Evolutionary conservation across 2,797 vertebrate genomes (phyloP).

Genomic region (Megaceryle alcyon): DNA sequence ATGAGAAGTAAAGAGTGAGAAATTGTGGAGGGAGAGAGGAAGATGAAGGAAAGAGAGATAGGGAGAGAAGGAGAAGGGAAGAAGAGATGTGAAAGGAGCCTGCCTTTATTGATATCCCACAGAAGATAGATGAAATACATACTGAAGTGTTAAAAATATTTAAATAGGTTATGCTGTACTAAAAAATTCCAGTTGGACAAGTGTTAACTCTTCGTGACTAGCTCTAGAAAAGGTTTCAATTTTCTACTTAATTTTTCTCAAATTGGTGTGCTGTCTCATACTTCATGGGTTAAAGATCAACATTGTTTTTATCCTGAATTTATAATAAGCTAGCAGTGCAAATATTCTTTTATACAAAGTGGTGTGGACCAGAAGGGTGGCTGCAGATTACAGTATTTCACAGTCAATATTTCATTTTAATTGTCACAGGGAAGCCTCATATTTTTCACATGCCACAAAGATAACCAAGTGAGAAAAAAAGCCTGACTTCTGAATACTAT

Average conservation of each 20-base stretch:
- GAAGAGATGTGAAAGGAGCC: not conserved
- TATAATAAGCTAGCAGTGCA: not conserved
- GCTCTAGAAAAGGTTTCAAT: not conserved
- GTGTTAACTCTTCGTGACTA: not conserved
- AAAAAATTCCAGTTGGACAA: not conserved
- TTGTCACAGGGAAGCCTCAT: not conserved
- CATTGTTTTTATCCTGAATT: not conserved
- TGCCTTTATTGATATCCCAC: not conserved
- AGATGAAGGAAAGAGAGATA: not conserved
- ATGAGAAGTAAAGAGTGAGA: not conserved
- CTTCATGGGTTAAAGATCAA: not conserved
- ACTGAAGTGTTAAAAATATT: not conserved
- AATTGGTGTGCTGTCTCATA: not conserved
- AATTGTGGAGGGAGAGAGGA: not conserved
- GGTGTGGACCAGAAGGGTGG: not conserved
- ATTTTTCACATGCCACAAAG: not conserved
- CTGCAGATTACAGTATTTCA: not conserved
- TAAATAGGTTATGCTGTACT: not conserved
- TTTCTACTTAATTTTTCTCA: not conserved
- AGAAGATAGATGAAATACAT: not conserved
- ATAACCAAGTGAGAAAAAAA: not conserved
- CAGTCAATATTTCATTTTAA: not conserved
- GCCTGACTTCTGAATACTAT: fast-evolving
- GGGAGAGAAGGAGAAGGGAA: not conserved
- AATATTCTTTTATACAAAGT: not conserved